phyloP scores from a whole-genome alignment of 1,140 invertebrate genomes.

The Mylabris phalerata region DNA sequence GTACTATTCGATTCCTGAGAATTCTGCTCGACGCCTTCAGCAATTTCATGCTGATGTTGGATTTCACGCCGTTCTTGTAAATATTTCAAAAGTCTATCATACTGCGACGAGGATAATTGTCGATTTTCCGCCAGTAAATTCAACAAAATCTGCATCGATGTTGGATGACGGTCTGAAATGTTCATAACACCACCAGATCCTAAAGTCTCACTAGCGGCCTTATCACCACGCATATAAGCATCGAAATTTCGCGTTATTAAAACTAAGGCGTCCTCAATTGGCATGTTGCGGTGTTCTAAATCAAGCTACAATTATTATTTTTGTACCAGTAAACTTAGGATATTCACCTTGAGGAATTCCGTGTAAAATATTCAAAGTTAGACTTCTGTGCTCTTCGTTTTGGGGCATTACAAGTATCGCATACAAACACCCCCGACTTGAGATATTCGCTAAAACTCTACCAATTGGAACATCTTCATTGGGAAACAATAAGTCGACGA shows the following conservation, averaged over 20 bases:
- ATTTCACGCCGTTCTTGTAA: conserved; percentile 67
- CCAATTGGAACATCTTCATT: conserved; percentile 80
- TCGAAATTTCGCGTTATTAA: conserved; percentile 74
- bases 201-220: conserved; percentile 35
- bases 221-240: conserved; percentile 62
- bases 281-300: conserved; percentile 90
- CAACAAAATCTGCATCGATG: conserved; percentile 63
- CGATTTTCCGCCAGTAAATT: conserved; percentile 74
- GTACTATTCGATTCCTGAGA: conserved; percentile 39
- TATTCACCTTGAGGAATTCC: conserved; percentile 78
- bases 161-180: conserved; percentile 53
- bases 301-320: conserved; percentile 1
- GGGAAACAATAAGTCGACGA: conserved; percentile 81
- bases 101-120: conserved; percentile 70
- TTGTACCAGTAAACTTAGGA: neutral
- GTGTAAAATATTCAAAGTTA: conserved; percentile 87
- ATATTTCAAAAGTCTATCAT: conserved; percentile 74
- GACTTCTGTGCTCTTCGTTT: conserved; percentile 76
- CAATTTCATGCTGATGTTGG: conserved; percentile 63
- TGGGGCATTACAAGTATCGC: conserved; percentile 79
- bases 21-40: conserved; percentile 49
- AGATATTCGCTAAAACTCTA: conserved; percentile 81
- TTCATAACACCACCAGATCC: conserved; percentile 29
- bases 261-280: conserved; percentile 79
- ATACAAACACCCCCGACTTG: conserved; percentile 76